These are phyloP conservation scores for Nasonia oneida DNA, from an alignment of 2,888 invertebrate genomes.

Conservation along the genomic window DNA sequence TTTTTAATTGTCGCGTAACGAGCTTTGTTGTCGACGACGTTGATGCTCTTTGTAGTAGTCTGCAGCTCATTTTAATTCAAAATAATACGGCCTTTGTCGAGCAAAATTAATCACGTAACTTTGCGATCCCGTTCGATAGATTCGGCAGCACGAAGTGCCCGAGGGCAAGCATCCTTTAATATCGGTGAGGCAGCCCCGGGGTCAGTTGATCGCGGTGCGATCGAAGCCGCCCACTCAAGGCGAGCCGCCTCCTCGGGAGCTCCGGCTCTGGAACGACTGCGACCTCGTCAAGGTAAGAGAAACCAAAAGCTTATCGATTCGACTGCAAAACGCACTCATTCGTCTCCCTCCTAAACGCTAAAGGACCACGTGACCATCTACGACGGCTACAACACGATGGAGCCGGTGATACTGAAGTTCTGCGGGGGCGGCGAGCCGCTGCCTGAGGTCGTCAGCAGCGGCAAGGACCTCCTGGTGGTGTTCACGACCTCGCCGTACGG, in stretches of 20 bases:
- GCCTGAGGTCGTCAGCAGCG: conserved; percentile 92
- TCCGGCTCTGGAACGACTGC: conserved; percentile 88
- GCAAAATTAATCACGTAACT: background rate
- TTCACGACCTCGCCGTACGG: conserved; percentile 95
- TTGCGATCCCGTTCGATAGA: conserved; percentile 65
- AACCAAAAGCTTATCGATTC: background rate
- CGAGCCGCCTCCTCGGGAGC: conserved; percentile 79
- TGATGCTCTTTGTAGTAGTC: too few species aligned
- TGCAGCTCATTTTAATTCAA: too few species aligned
- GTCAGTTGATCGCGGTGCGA: conserved; percentile 91
- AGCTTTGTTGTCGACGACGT: too few species aligned
- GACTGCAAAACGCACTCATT: background rate
- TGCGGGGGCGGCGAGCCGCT: conserved; percentile 94
- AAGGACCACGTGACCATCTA: conserved; percentile 93
- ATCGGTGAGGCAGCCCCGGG: conserved; percentile 91
- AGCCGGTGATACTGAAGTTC: conserved; percentile 93
- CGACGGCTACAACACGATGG: conserved; percentile 93
- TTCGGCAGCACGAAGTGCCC: conserved; percentile 88
- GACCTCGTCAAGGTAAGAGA: conserved; percentile 84
- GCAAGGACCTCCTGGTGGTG: conserved; percentile 92
- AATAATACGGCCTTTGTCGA: too few species aligned
- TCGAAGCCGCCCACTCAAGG: conserved; percentile 87
- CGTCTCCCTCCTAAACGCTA: background rate
- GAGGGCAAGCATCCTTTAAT: conserved; percentile 93
- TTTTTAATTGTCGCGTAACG: too few species aligned